phyloP scores from a whole-genome alignment of 2,888 invertebrate genomes.

The Cacoxenus indagator region DNA sequence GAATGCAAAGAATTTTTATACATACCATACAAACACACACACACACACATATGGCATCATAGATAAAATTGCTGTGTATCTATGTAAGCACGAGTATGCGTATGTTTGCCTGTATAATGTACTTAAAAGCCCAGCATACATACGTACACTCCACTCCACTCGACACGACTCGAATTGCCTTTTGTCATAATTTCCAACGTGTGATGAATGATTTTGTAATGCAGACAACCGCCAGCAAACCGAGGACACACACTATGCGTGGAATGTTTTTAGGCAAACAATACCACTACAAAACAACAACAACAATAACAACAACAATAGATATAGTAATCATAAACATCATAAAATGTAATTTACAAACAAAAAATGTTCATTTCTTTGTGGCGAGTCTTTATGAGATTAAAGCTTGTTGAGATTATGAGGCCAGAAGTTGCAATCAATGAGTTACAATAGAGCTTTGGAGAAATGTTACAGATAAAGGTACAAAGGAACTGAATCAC shows the following conservation, averaged over 20 bases:
- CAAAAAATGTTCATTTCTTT: neutral
- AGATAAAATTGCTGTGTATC: constrained; percentile 43
- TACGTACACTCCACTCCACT: neutral
- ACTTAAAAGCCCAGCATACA: constrained; percentile 1
- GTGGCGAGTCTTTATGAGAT: too few relatives aligned
- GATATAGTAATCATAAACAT: too few relatives aligned
- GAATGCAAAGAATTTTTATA: constrained; percentile 61
- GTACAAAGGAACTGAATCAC: too few relatives aligned
- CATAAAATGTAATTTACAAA: constrained; percentile 11
- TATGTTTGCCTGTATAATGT: neutral
- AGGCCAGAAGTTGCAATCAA: neutral
- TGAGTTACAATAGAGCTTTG: neutral
- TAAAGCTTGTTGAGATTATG: neutral
- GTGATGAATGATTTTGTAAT: constrained; percentile 60
- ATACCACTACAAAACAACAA: too few relatives aligned
- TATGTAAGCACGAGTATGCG: constrained; percentile 30
- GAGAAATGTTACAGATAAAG: neutral
- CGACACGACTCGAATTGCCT: constrained; percentile 23
- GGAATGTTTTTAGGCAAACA: constrained; percentile 55
- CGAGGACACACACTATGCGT: constrained; percentile 54
- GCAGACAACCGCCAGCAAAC: constrained; percentile 54
- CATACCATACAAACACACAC: neutral
- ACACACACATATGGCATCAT: neutral
- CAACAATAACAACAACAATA: too few relatives aligned
- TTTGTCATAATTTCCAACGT: constrained; percentile 53